Evolutionary conservation across 2,113 vertebrate genomes (phyloP).

Genomic region (Ctenomys sociabilis): DNA sequence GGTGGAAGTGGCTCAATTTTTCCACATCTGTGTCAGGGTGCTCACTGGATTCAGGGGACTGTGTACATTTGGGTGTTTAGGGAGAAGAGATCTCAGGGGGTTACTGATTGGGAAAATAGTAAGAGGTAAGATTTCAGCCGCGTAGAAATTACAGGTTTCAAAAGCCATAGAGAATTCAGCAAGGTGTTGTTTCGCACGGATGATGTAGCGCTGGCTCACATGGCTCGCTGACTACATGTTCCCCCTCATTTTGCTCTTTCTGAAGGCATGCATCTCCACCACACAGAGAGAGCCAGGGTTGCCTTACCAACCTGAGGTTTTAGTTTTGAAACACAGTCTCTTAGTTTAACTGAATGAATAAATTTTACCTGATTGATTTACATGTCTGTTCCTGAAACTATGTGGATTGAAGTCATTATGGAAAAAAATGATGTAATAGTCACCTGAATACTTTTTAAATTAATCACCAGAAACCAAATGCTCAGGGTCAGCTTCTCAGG

Average conservation of each 20-base stretch:
- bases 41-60: not conserved
- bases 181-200: not conserved
- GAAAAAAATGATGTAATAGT: not conserved
- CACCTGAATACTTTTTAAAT: constrained; percentile 10
- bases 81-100: not conserved
- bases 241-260: not conserved
- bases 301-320: not conserved
- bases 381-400: not conserved
- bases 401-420: not conserved
- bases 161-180: not conserved
- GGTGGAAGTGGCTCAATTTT: not conserved
- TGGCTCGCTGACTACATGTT: not conserved
- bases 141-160: not conserved
- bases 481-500: not conserved
- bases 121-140: not conserved
- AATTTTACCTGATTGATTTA: not conserved
- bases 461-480: not conserved
- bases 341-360: constrained; percentile 53
- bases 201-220: not conserved
- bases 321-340: not conserved
- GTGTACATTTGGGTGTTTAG: not conserved
- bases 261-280: not conserved
- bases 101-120: not conserved
- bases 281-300: not conserved
- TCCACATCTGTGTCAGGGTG: not conserved